A percentile compares a stretch with the other conserved stretches of the same genome.
Conservation (phyloP, 2,797 vertebrate genomes). For the Merluccius polli region DNA sequence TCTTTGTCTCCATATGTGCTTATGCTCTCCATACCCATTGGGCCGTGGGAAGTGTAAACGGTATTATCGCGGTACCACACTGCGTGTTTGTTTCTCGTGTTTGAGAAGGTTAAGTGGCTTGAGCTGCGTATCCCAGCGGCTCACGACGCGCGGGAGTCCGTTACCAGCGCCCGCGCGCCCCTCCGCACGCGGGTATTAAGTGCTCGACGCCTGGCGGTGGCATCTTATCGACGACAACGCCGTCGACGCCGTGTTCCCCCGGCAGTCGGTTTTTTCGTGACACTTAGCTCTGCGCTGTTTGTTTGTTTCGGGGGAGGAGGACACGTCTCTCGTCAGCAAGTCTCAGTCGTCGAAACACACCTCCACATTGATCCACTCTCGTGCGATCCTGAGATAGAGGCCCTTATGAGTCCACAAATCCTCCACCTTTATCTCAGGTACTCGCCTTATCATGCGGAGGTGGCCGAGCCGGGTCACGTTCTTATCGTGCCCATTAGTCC, state of each 20-base stretch:
- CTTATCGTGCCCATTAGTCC: slow-evolving; percentile 13
- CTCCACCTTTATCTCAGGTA: slow-evolving; percentile 14
- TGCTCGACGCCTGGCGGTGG: too few species aligned
- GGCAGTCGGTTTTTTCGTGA: too few species aligned
- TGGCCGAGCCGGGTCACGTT: background rate
- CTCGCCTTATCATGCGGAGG: slow-evolving; percentile 1
- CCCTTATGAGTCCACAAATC: slow-evolving; percentile 7
- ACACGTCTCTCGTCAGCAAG: background rate
- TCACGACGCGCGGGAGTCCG: too few species aligned
- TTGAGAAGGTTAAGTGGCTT: slow-evolving; percentile 42
- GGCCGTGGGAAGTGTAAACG: slow-evolving; percentile 46
- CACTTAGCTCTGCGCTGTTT: too few species aligned
- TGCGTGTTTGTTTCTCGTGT: slow-evolving; percentile 33
- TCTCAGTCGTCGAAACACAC: slow-evolving; percentile 9
- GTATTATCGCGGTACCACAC: slow-evolving; percentile 37
- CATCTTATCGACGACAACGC: too few species aligned
- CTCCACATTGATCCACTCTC: background rate
- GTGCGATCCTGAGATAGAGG: background rate
- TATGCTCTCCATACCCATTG: slow-evolving; percentile 31
- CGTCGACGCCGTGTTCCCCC: too few species aligned
- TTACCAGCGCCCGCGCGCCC: too few species aligned
- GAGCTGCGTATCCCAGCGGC: too few species aligned
- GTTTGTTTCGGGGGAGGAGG: too few species aligned
- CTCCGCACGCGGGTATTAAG: too few species aligned
- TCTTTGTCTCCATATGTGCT: background rate